These are phyloP conservation scores for Myotis findleyi DNA, from an alignment of 2,797 vertebrate genomes.

Conservation along the genomic window DNA sequence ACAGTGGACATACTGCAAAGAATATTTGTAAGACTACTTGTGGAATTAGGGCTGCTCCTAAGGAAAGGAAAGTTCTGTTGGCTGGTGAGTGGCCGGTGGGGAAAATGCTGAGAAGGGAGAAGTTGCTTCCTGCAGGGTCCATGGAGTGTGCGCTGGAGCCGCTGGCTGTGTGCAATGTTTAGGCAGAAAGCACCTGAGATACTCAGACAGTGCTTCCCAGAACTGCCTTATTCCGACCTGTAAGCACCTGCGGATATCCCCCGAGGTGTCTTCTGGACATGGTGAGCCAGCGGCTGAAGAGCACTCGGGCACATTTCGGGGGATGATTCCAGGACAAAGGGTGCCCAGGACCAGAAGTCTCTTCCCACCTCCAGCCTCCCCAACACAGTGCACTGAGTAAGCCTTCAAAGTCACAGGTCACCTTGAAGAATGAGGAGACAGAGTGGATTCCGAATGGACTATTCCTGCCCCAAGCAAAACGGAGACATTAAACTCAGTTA, in stretches of 20 bases:
- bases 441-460: not conserved
- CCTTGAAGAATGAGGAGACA: not conserved
- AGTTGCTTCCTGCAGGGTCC: too few species aligned
- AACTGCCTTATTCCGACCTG: not conserved
- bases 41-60: not conserved
- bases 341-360: not conserved
- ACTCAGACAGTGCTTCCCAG: not conserved
- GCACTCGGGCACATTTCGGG: fast-evolving
- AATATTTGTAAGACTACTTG: not conserved
- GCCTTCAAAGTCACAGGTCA: not conserved
- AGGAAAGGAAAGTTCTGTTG: not conserved
- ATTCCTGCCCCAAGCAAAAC: not conserved
- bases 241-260: not conserved
- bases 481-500: not conserved
- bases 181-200: not conserved
- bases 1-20: not conserved
- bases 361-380: not conserved
- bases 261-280: not conserved
- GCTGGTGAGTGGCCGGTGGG: fast-evolving
- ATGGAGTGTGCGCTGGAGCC: fast-evolving
- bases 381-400: fast-evolving
- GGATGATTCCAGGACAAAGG: not conserved
- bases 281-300: not conserved
- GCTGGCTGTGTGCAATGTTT: fast-evolving
- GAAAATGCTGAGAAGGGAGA: not conserved